A percentile compares a stretch with the other conserved stretches of the same genome.
phyloP scores from a whole-genome alignment of 2,888 invertebrate genomes.

The Nomada flava region DNA sequence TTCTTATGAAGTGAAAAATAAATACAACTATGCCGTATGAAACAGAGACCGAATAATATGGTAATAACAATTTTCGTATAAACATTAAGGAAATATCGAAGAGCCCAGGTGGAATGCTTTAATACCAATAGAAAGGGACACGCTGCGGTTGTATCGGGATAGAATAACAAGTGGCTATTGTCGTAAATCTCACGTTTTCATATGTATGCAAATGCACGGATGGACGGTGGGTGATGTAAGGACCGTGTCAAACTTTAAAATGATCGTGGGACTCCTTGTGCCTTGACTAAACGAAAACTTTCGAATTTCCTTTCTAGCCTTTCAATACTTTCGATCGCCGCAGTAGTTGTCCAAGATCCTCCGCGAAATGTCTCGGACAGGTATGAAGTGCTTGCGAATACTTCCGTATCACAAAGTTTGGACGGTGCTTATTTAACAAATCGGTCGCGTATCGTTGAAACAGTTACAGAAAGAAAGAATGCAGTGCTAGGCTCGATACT shows the following conservation, averaged over 20 bases:
- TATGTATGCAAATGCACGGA: slow-evolving; percentile 35
- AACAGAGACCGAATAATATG: neutral
- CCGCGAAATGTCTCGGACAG: slow-evolving; percentile 16
- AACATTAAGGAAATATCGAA: slow-evolving; percentile 20
- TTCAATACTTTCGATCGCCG: slow-evolving; percentile 38
- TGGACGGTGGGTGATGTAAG: slow-evolving; percentile 1
- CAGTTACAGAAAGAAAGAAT: neutral
- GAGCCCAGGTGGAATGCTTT: neutral
- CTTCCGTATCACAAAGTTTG: slow-evolving; percentile 16
- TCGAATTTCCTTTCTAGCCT: slow-evolving; percentile 12
- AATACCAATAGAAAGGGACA: neutral
- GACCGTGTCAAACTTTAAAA: slow-evolving; percentile 27
- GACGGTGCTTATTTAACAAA: slow-evolving; percentile 29
- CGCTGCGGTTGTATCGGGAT: neutral
- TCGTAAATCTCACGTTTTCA: slow-evolving; percentile 37
- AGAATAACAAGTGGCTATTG: slow-evolving; percentile 11
- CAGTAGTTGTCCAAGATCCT: neutral
- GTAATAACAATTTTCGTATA: slow-evolving; percentile 12
- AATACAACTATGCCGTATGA: neutral
- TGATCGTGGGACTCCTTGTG: neutral
- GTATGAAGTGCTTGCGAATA: slow-evolving; percentile 33
- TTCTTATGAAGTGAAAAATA: neutral
- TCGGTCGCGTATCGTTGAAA: neutral
- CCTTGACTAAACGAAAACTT: slow-evolving; percentile 14
- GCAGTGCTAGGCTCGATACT: neutral